phyloP scores from a whole-genome alignment of 1,140 invertebrate genomes.

The Mesaphorura yosii region DNA sequence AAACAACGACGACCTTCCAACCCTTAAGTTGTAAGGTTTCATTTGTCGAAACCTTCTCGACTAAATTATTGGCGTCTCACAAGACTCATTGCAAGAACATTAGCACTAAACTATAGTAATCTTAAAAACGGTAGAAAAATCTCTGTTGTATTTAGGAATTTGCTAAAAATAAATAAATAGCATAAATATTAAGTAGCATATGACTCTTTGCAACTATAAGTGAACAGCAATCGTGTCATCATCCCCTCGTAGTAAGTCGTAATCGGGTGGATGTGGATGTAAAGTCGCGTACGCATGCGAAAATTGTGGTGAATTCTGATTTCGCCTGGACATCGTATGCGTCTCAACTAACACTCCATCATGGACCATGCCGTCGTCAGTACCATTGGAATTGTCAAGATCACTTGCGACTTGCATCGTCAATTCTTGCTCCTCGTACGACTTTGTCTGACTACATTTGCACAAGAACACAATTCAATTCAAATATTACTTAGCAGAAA shows the following conservation, averaged over 20 bases:
- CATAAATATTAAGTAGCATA: too few relatives aligned
- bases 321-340: slow-evolving; percentile 1
- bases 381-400: slow-evolving; percentile 44
- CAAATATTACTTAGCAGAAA: slow-evolving; percentile 1
- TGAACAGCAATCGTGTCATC: slow-evolving; percentile 33
- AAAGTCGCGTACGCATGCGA: slow-evolving; percentile 29
- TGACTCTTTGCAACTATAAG: too few relatives aligned
- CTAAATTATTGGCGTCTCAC: too few relatives aligned
- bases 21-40: too few relatives aligned
- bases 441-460: slow-evolving; percentile 60
- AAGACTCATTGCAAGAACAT: too few relatives aligned
- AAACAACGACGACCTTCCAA: too few relatives aligned
- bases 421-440: slow-evolving; percentile 83
- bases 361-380: slow-evolving; percentile 21
- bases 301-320: slow-evolving; percentile 26
- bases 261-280: slow-evolving; percentile 29
- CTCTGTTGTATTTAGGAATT: too few relatives aligned
- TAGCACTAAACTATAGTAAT: too few relatives aligned
- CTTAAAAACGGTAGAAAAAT: too few relatives aligned
- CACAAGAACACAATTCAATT: slow-evolving; percentile 21
- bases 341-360: neutral
- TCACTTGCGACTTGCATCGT: slow-evolving; percentile 84
- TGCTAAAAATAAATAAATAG: too few relatives aligned
- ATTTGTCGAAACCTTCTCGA: too few relatives aligned
- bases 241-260: slow-evolving; percentile 24